Evolutionary conservation across 2,113 vertebrate genomes (phyloP).

Genomic region (Sterna hirundo): DNA sequence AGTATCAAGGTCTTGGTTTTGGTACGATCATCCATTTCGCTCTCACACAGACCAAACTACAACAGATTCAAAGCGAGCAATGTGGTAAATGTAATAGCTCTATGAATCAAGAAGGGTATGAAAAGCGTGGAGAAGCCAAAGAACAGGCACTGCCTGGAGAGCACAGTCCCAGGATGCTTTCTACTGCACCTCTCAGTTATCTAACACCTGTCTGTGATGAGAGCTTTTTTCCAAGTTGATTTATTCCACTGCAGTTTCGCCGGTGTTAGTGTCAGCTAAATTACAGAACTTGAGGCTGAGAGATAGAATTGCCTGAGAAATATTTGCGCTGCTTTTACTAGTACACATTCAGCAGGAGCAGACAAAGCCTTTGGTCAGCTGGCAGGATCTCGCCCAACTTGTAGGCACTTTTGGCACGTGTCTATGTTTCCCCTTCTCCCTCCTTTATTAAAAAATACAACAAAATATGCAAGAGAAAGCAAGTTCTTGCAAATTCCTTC

Average conservation of each 20-base stretch:
- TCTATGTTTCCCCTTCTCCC: neutral
- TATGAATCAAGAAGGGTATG: neutral
- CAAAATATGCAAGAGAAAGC: neutral
- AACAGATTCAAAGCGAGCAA: neutral
- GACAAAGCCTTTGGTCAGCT: neutral
- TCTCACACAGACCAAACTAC: neutral
- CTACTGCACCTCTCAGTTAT: neutral
- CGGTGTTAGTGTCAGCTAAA: neutral
- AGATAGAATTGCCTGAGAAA: neutral
- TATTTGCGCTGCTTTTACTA: neutral
- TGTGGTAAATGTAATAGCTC: neutral
- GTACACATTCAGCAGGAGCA: neutral
- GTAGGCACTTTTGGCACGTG: neutral
- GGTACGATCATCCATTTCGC: neutral
- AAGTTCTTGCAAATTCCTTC: neutral
- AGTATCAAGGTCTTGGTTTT: neutral
- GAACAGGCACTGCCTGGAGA: neutral
- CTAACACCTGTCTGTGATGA: neutral
- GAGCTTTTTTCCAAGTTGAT: neutral
- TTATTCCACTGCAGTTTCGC: neutral
- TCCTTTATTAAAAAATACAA: neutral
- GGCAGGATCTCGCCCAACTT: neutral
- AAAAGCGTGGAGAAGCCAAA: neutral
- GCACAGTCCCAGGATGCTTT: neutral
- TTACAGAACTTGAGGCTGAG: neutral